Base-by-base conservation (phyloP, 2,888 invertebrate species). In the Drosophila atroscutellata region DNA sequence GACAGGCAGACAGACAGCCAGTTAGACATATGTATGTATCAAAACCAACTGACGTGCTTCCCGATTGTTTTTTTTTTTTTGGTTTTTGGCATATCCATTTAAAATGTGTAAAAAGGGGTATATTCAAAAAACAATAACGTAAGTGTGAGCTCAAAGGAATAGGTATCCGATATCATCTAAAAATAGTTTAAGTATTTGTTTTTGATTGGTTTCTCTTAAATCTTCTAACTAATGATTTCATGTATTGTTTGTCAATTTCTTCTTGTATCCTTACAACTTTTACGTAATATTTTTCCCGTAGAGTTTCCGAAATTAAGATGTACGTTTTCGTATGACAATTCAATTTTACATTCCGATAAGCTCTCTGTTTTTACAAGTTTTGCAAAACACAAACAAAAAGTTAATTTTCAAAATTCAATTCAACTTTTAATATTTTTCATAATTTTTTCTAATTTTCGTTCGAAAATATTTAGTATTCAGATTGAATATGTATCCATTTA, bases 41-140 rank as follows among this genome's bases (percentile, higher is more conserved):
- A 59, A 56, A 71, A 50, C 51, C 61, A 67, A 67, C 30, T 77
- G 54, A 77, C 59, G 64, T 56, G 51, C 62, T 56, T 56, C 37
- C 68, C 37, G 39, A 60, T 60, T 63, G n/a, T 57, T 9, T 3
- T 26, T 26, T 18, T 11, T 59, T 51, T 45, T 34, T 39, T 45
- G 36, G 57, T 73, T 11, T 50, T n/a, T 11, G 18, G 4, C 3
- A 34, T 63, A 30, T 34, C 51, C 42, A 11, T 15, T 52, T n/a
- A 5, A n/a, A 30, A n/a, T 9, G 7, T 15, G 34, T 34, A 5
- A 34, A 36, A 28, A 20, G 13, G 13, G 26, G 24, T 54, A 36
- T 54, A n/a, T n/a, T 28, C 11, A 13, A 2, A 18, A 9, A 8
- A 2, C 2, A 9, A n/a, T 3, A 11, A 18, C 9, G n/a, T 11